These are phyloP conservation scores for Nibea albiflora DNA, from an alignment of 2,113 vertebrate genomes.

Conservation along the genomic window DNA sequence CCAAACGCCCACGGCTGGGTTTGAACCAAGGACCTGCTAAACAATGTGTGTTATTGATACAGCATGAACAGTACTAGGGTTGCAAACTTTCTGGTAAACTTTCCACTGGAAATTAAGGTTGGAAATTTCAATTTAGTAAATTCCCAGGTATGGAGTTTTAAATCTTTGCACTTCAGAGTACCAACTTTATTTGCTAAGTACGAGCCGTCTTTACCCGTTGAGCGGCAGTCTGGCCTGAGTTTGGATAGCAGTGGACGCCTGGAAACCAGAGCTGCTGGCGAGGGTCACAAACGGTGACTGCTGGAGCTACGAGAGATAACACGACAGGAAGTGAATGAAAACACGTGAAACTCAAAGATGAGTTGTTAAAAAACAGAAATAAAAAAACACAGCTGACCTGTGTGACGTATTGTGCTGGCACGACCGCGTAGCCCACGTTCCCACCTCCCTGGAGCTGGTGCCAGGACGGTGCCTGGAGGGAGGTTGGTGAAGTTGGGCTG, in stretches of 20 bases:
- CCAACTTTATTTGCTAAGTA: no score
- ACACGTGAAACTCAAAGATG: background rate
- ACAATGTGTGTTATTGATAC: no score
- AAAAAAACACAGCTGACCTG: constrained; percentile 84
- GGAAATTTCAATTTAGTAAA: no score
- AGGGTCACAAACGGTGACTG: constrained; percentile 94
- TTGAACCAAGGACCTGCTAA: no score
- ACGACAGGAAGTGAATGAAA: background rate
- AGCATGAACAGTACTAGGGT: no score
- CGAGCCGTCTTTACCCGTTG: constrained; percentile 88
- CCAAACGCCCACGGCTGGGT: no score
- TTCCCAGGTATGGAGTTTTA: no score
- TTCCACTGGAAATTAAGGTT: no score
- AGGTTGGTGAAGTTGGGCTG: constrained; percentile 98
- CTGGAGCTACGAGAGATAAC: constrained; percentile 84
- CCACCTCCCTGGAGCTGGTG: constrained; percentile 92
- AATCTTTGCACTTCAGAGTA: no score
- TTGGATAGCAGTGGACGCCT: constrained; percentile 88
- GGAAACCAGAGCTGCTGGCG: constrained; percentile 91
- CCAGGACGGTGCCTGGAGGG: constrained; percentile 93
- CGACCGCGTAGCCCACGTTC: constrained; percentile 94
- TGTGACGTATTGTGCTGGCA: constrained; percentile 96
- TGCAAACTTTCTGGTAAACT: no score
- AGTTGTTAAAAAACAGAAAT: background rate
- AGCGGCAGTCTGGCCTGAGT: constrained; percentile 93